Conservation (phyloP, 2,113 vertebrate species). For the Sceloporus undulatus region DNA sequence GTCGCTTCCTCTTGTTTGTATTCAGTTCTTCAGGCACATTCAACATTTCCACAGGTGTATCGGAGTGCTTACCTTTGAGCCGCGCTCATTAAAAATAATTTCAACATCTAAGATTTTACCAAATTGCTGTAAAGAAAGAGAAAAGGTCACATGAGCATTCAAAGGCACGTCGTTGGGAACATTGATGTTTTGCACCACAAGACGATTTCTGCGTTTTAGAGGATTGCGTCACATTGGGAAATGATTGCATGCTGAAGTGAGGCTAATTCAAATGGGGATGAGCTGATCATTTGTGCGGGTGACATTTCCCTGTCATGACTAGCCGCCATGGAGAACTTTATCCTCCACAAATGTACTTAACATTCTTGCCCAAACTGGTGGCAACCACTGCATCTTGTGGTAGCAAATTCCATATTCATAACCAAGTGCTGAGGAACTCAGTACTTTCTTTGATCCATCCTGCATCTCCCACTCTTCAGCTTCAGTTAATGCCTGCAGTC, state of each 20-base stretch:
- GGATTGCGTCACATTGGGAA: not conserved
- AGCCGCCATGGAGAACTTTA: too few species aligned
- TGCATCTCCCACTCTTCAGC: too few species aligned
- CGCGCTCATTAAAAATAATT: conserved; percentile 96
- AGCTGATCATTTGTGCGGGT: fast-evolving
- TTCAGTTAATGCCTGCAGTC: too few species aligned
- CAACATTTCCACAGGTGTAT: conserved; percentile 63
- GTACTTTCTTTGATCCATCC: too few species aligned
- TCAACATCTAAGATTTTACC: conserved; percentile 98
- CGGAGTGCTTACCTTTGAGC: conserved; percentile 89
- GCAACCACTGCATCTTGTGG: too few species aligned
- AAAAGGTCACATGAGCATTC: conserved; percentile 74
- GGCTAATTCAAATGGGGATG: not conserved
- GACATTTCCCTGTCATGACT: too few species aligned
- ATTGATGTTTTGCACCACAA: not conserved
- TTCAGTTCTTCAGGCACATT: conserved; percentile 44
- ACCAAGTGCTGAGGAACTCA: too few species aligned
- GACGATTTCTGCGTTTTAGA: not conserved
- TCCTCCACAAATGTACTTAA: too few species aligned
- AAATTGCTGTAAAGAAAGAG: conserved; percentile 92
- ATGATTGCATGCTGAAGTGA: not conserved
- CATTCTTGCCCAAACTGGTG: too few species aligned
- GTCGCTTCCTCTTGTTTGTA: conserved; percentile 72
- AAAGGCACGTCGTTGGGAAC: not conserved
- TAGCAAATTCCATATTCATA: too few species aligned